Evolutionary conservation across 2,888 invertebrate genomes (phyloP), one percentile per base, ranked within the genome.

Genomic region (Agrochola circellaris): DNA sequence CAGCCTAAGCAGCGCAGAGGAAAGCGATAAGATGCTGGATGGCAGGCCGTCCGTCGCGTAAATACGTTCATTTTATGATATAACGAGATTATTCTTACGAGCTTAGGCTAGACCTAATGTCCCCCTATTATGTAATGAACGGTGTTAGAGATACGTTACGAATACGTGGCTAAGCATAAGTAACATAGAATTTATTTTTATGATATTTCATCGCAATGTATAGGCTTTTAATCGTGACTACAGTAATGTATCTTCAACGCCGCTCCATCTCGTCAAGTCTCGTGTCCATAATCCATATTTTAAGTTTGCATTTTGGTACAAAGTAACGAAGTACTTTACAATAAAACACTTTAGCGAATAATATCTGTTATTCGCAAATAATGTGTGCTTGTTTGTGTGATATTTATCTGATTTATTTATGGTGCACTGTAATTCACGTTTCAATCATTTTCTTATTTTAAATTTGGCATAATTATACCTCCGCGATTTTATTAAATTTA

Each of bases 21-120:
- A 98, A 92, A 98, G 98, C 87, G 98, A 98, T 93, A 97, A 98
- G 88, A 98, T 98, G 98, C 95, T 98, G 87, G 98, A 98, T 91
- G 97, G 97, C 51, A 97, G 98, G 92, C 98, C 98, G 73, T 98
- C 98, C 38, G 96, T 98, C 84, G 98, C 98, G 93, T 96, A 96
- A 95, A 89, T 81, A 64, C 75, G 73, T 81, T 67, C 42, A 73
- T 67, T 79, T 68, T 78, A 75, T 69, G 76, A 80, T 82, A 81
- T 76, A 77, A 77, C 84, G 86, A 86, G 83, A 88, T 87, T 87
- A 89, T 88, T 89, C 82, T 77, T 83, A 86, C 86, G 89, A 90
- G 91, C 87, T 91, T 93, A 92, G 93, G 92, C 91, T 87, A 93
- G 90, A 82, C 90, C 91, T 91, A 87, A 85, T 85, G 90, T 90